phyloP scores from a whole-genome alignment of 2,113 vertebrate genomes.

The Pseudorasbora parva region DNA sequence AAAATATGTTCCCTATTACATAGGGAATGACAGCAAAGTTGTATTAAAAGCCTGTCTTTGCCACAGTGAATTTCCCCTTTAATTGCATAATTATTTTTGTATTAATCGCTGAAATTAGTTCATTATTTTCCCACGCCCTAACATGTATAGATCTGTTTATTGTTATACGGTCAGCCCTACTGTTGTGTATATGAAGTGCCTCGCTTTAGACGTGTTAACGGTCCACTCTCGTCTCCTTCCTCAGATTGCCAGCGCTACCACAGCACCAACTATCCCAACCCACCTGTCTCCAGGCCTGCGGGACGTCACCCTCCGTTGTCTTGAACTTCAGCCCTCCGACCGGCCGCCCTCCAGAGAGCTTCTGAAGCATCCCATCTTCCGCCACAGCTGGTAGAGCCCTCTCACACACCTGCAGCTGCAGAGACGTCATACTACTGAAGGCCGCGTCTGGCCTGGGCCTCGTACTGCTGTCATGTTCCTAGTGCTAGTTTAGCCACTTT shows the following conservation, averaged over 20 bases:
- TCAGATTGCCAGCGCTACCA: slow-evolving; percentile 89
- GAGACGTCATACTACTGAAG: slow-evolving; percentile 71
- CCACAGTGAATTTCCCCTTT: too few species aligned
- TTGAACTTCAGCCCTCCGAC: slow-evolving; percentile 89
- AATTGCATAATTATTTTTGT: too few species aligned
- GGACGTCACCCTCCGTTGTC: slow-evolving; percentile 87
- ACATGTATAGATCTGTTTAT: too few species aligned
- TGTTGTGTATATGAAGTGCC: too few species aligned
- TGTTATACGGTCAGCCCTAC: too few species aligned
- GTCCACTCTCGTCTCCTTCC: neutral
- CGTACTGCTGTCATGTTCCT: slow-evolving; percentile 63
- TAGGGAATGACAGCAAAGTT: too few species aligned
- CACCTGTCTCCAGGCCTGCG: slow-evolving; percentile 86
- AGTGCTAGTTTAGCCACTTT: neutral
- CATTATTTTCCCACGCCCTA: too few species aligned
- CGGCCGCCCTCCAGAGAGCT: slow-evolving; percentile 85
- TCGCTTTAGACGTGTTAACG: too few species aligned
- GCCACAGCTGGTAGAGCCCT: slow-evolving; percentile 81
- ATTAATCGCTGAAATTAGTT: too few species aligned
- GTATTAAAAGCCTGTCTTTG: too few species aligned
- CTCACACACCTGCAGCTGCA: neutral
- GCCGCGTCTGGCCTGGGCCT: slow-evolving; percentile 56
- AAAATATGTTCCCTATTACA: too few species aligned
- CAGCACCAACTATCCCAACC: slow-evolving; percentile 84
- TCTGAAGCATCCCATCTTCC: slow-evolving; percentile 89